Percentiles rank a stretch among this genome's conserved stretches.
These are phyloP conservation scores for Eriocheir sinensis DNA, from an alignment of 1,140 invertebrate species.

Conservation along the genomic window DNA sequence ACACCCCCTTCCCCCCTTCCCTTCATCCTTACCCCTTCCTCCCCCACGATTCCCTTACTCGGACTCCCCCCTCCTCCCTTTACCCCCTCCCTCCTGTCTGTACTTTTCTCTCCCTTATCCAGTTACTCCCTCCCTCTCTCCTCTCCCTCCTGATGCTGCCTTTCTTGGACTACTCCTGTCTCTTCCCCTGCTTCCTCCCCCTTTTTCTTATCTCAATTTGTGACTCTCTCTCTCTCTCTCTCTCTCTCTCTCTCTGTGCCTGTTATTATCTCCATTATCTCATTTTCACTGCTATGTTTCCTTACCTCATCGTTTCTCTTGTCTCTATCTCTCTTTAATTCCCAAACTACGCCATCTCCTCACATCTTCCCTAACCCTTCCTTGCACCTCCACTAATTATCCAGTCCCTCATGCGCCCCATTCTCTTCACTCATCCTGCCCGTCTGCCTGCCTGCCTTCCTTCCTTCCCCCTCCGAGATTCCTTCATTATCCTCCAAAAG, in stretches of 20 bases:
- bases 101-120: slow-evolving; percentile 16
- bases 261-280: background rate
- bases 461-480: background rate
- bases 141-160: background rate
- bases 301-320: background rate
- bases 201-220: background rate
- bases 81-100: background rate
- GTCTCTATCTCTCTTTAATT: background rate
- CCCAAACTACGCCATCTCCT: background rate
- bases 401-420: background rate
- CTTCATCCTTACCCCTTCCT: no score
- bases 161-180: background rate
- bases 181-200: slow-evolving; percentile 16
- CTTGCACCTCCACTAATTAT: background rate
- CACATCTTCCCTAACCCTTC: slow-evolving; percentile 20
- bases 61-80: background rate
- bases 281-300: background rate
- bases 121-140: background rate
- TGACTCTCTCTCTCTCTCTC: background rate
- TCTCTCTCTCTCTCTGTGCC: background rate
- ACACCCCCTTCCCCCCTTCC: background rate
- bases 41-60: slow-evolving; percentile 9
- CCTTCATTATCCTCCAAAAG: background rate
- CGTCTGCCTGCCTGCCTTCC: slow-evolving; percentile 31
- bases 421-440: slow-evolving; percentile 30